Conservation (phyloP, 2,113 vertebrate species). For the Gopherus evgoodei region DNA sequence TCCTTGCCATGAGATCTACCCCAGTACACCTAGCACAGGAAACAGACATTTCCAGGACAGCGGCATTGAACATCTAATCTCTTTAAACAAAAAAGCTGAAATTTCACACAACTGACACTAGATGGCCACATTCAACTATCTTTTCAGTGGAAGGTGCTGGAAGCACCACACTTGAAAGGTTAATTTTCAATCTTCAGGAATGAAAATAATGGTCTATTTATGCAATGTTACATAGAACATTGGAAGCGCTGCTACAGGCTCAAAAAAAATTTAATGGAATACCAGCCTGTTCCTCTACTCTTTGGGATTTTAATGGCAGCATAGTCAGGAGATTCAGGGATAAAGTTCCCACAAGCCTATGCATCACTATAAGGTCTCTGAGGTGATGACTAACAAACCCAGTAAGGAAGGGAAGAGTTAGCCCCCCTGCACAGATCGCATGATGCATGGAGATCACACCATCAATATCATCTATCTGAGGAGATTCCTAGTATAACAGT, state of each 20-base stretch:
- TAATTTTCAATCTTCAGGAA: background rate
- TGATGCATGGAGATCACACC: too few species aligned
- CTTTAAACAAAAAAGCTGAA: background rate
- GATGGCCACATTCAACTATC: background rate
- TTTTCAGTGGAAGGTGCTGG: background rate
- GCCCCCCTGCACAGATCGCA: background rate
- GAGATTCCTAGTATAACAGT: too few species aligned
- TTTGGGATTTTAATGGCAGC: background rate
- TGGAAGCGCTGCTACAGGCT: background rate
- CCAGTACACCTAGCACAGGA: background rate
- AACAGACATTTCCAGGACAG: background rate
- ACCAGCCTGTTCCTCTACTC: background rate
- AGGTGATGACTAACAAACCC: too few species aligned
- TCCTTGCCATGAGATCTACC: background rate
- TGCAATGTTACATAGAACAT: background rate
- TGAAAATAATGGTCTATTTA: background rate
- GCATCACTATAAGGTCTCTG: background rate
- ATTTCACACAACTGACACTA: background rate
- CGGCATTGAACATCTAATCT: background rate
- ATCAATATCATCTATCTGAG: too few species aligned
- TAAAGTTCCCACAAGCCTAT: background rate
- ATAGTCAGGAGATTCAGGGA: background rate
- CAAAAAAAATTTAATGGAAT: background rate
- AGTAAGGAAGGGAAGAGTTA: background rate
- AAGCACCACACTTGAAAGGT: background rate